Conservation (phyloP, 1,140 invertebrate genomes). For the Nylanderia fulva region DNA sequence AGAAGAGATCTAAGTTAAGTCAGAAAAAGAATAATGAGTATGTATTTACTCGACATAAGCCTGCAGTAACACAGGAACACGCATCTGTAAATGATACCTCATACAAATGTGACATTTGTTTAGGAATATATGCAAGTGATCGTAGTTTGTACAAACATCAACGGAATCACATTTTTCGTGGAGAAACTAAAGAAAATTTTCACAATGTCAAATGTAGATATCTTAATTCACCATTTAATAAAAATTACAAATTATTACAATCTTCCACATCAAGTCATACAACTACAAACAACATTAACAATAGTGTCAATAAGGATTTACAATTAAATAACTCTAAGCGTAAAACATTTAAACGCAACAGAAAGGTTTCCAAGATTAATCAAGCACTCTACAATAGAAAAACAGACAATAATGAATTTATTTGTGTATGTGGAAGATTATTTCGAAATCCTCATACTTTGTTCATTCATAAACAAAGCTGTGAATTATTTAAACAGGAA, state of each 20-base stretch:
- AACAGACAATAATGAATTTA: conserved; percentile 17
- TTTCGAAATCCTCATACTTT: conserved; percentile 81
- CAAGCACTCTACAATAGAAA: not conserved
- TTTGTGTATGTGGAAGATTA: conserved; percentile 78
- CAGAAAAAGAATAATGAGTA: not conserved
- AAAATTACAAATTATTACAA: not conserved
- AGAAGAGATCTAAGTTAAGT: conserved; percentile 10
- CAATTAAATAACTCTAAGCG: not conserved
- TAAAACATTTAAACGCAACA: not conserved
- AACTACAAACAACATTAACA: not conserved
- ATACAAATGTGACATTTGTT: conserved; percentile 71
- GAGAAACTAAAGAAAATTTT: conserved; percentile 76
- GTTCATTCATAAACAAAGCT: conserved; percentile 77
- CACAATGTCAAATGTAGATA: conserved; percentile 67
- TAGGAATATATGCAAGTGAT: conserved; percentile 60
- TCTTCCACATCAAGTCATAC: not conserved
- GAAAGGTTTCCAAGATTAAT: not conserved
- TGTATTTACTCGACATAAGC: not conserved
- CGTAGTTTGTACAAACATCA: conserved; percentile 64
- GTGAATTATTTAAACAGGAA: conserved; percentile 52
- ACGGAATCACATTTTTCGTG: conserved; percentile 63
- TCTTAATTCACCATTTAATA: conserved; percentile 64
- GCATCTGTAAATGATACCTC: not conserved
- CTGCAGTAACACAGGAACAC: not conserved
- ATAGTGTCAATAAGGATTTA: not conserved